Percentiles rank a stretch among this genome's conserved stretches.
Evolutionary conservation across 92 coral and sea anemone genomes (phyloP).

Genomic region (Palythoa caribaeorum): DNA sequence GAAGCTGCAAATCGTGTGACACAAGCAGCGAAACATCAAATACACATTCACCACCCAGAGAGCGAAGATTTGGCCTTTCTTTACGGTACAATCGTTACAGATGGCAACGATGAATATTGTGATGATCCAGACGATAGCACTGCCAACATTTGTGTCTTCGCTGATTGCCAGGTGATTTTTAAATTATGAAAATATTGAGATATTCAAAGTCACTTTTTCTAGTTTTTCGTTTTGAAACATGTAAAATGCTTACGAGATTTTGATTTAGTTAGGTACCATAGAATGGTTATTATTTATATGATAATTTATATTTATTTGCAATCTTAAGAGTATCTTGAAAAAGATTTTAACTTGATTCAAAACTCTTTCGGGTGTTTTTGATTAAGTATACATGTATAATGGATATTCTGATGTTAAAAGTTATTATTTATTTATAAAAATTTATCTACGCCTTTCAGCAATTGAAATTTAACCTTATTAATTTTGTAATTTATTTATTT

Average conservation of each 20-base stretch:
- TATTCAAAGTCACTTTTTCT: too few species aligned
- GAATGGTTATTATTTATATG: background rate
- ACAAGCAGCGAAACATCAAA: slow-evolving; percentile 69
- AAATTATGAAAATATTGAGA: background rate
- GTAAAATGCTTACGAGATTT: background rate
- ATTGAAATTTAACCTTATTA: too few species aligned
- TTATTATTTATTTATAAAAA: too few species aligned
- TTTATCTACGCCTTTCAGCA: too few species aligned
- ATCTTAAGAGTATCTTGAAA: too few species aligned
- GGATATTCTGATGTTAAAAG: too few species aligned
- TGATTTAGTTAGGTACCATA: background rate
- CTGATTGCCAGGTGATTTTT: slow-evolving; percentile 85
- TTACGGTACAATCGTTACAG: slow-evolving; percentile 93
- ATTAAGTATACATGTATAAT: too few species aligned
- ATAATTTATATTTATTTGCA: background rate
- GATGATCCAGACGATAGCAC: slow-evolving; percentile 83
- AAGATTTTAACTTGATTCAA: background rate
- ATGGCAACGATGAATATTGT: slow-evolving; percentile 83
- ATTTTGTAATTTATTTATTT: too few species aligned
- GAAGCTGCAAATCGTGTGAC: slow-evolving; percentile 80
- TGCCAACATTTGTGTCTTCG: slow-evolving; percentile 90
- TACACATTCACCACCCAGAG: slow-evolving; percentile 87
- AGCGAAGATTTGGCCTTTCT: slow-evolving; percentile 89
- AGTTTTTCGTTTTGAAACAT: background rate
- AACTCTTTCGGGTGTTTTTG: background rate